These are phyloP conservation scores for Prochilodus magdalenae DNA, from an alignment of 2,113 vertebrate species.

Conservation along the genomic window DNA sequence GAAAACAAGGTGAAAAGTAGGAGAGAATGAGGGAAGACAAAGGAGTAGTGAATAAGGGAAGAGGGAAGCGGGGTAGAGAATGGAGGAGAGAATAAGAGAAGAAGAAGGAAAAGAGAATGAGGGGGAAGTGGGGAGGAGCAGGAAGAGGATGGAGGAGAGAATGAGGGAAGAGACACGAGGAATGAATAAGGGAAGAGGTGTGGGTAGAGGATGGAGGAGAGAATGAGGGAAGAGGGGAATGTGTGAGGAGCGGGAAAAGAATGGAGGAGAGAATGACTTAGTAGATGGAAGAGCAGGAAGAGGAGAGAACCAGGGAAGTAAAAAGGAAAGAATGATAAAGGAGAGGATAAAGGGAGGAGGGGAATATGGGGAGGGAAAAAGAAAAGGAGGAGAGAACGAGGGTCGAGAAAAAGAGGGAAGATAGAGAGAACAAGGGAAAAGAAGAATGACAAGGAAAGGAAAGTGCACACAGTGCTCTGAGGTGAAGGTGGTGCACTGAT, in stretches of 20 bases:
- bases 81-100: background rate
- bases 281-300: slow-evolving; percentile 27
- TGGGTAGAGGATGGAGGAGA: slow-evolving; percentile 46
- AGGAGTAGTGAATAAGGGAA: no score
- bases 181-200: slow-evolving; percentile 58
- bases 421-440: background rate
- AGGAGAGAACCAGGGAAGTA: slow-evolving; percentile 34
- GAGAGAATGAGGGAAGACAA: background rate
- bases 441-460: slow-evolving; percentile 4
- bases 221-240: slow-evolving; percentile 26
- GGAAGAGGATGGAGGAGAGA: background rate
- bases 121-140: background rate
- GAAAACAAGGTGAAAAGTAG: slow-evolving; percentile 41
- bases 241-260: slow-evolving; percentile 54
- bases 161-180: slow-evolving; percentile 46
- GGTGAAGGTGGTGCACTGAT: slow-evolving; percentile 64
- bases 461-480: slow-evolving; percentile 14
- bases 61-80: background rate
- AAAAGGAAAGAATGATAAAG: background rate
- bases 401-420: background rate
- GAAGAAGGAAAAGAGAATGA: background rate
- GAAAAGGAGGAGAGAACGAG: background rate
- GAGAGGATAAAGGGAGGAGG: background rate
- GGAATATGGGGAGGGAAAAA: background rate
- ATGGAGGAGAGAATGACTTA: slow-evolving; percentile 51